Evolutionary conservation across 2,797 vertebrate genomes (phyloP).

Genomic region (Anabas testudineus): DNA sequence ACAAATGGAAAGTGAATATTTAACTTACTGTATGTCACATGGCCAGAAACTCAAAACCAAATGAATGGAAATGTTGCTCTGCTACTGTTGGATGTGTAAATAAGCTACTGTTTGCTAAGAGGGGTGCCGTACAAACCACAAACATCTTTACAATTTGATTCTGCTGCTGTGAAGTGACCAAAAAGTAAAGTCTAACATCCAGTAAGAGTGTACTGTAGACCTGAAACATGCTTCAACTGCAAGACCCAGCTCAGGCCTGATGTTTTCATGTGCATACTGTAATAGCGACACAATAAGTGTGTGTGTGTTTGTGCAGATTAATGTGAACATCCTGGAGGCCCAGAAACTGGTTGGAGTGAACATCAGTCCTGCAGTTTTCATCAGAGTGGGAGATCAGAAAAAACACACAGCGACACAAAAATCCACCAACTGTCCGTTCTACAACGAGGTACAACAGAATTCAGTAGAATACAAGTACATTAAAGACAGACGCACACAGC

Average conservation of each 20-base stretch:
- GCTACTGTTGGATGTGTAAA: background rate
- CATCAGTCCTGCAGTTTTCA: slow-evolving; percentile 92
- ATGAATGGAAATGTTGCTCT: background rate
- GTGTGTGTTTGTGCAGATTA: slow-evolving; percentile 80
- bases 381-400: slow-evolving; percentile 89
- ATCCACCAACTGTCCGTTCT: slow-evolving; percentile 95
- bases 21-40: too few species aligned
- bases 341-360: slow-evolving; percentile 95
- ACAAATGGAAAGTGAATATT: too few species aligned
- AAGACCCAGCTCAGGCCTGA: too few species aligned
- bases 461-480: background rate
- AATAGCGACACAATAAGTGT: background rate
- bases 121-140: too few species aligned
- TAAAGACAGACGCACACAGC: too few species aligned
- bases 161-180: too few species aligned
- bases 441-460: slow-evolving; percentile 87
- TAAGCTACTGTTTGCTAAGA: background rate
- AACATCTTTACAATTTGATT: too few species aligned
- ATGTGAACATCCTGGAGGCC: slow-evolving; percentile 91
- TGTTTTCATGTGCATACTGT: too few species aligned
- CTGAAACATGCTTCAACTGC: too few species aligned
- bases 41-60: background rate
- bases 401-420: slow-evolving; percentile 88
- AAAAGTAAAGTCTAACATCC: too few species aligned
- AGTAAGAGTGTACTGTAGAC: too few species aligned